Conservation (phyloP, 1,140 invertebrate species). For the Papilio dardanus region DNA sequence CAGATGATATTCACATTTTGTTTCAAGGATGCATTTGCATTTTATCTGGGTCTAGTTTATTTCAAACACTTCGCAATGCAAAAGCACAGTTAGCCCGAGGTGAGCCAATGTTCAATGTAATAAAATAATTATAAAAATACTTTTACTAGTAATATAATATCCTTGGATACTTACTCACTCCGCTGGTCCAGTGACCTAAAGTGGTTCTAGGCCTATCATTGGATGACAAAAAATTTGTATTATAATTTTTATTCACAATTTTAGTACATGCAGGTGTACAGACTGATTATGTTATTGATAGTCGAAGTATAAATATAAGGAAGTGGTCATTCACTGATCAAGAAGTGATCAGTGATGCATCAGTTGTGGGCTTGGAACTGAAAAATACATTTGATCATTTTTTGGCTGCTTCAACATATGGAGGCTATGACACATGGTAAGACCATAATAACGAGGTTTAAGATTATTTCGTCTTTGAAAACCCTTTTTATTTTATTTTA, state of each 20-base stretch:
- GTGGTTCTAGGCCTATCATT: too few relatives aligned
- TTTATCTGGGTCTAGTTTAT: slow-evolving; percentile 92
- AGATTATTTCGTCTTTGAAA: slow-evolving; percentile 6
- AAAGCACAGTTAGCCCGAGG: slow-evolving; percentile 92
- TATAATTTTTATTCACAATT: slow-evolving; percentile 40
- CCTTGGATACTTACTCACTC: too few relatives aligned
- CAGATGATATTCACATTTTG: slow-evolving; percentile 93
- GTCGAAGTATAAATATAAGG: slow-evolving; percentile 85
- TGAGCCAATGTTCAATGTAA: slow-evolving; percentile 56
- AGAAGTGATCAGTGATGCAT: slow-evolving; percentile 89
- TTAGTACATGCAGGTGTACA: slow-evolving; percentile 89
- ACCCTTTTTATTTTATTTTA: neutral
- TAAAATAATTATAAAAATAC: too few relatives aligned
- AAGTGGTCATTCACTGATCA: slow-evolving; percentile 94
- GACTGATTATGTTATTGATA: slow-evolving; percentile 77
- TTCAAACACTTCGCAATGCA: slow-evolving; percentile 90
- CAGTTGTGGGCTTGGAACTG: slow-evolving; percentile 89
- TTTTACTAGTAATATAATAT: too few relatives aligned
- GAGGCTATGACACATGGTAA: slow-evolving; percentile 87
- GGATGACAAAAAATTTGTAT: neutral
- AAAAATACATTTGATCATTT: slow-evolving; percentile 94
- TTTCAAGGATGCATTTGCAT: slow-evolving; percentile 90
- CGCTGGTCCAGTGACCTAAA: too few relatives aligned
- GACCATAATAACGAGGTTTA: slow-evolving; percentile 10
- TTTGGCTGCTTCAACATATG: slow-evolving; percentile 89